Base-by-base conservation (phyloP, 2,113 vertebrate species). In the Riparia riparia region DNA sequence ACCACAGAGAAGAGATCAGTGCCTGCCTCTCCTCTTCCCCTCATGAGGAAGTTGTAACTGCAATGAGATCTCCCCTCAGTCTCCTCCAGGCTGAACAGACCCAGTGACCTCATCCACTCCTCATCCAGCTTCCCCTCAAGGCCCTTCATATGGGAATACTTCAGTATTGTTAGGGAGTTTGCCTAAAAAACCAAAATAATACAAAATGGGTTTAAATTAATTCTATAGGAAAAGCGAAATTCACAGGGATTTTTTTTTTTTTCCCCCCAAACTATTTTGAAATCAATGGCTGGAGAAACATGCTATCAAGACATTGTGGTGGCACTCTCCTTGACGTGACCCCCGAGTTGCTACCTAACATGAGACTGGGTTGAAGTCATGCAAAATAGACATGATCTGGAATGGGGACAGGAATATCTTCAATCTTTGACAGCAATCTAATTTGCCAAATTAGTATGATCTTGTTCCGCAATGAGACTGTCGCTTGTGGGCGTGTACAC, bases 31-130 rank as follows among this genome's bases (percentile, higher is more conserved):
- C 22, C 60, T 39, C 26, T 19, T 45, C 28, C 16, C 22, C 60
- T 58, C 12, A 12, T 0, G 0, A 74, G 12, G 60, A 73, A 82
- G 12, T 1, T 73, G 44, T 51, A 39, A 14, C 45, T 89, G 28
- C 69, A 82, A 0, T 60, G 69, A 66, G 7, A 5, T 66, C 7
- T 82, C 21, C 8, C 32, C 12, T 58, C 68, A 32, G 68, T 39
- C 44, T 54, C 13, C 22, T 47, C 26, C 60, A 58, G 44, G 22
- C 37, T 72, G 32, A 73, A 65, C 44, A 73, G 15, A 58, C 12
- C 14, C 0, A 32, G 60, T 13, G 21, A 0, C 12, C 26, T 50
- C 68, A 65, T 3, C 14, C 0, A 0, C 21, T 65, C 34, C 37
- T 58, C 5, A 7, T 2, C 8, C 3, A 1, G 17, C 58, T 57